Conservation (phyloP, 2,888 invertebrate genomes). For the Cremastinae sp. region DNA sequence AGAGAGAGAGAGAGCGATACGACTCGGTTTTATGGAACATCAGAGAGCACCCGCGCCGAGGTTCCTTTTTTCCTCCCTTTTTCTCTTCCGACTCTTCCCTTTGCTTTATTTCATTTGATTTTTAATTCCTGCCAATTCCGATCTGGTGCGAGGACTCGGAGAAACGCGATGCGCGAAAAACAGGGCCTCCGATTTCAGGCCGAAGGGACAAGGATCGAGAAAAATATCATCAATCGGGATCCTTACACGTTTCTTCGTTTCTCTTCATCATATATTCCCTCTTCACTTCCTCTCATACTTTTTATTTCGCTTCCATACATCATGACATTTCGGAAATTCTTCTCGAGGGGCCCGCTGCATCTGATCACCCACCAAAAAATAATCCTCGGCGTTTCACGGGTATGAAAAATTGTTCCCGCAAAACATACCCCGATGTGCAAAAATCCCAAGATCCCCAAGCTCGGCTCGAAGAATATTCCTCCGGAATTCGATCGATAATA, state of each 20-base stretch:
- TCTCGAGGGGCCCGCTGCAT: slow-evolving; percentile 15
- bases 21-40: slow-evolving; percentile 68
- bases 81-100: slow-evolving; percentile 65
- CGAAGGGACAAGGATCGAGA: neutral
- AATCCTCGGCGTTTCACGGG: too few relatives aligned
- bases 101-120: slow-evolving; percentile 74
- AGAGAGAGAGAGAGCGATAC: slow-evolving; percentile 53
- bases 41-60: slow-evolving; percentile 71
- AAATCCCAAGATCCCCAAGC: too few relatives aligned
- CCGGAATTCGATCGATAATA: too few relatives aligned
- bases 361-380: slow-evolving; percentile 38
- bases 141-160: slow-evolving; percentile 58
- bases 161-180: slow-evolving; percentile 65
- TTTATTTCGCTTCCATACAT: slow-evolving; percentile 3
- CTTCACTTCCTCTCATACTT: slow-evolving; percentile 6
- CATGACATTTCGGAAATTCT: slow-evolving; percentile 43
- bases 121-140: slow-evolving; percentile 74
- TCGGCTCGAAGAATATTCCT: too few relatives aligned
- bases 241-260: slow-evolving; percentile 48
- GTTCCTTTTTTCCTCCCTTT: slow-evolving; percentile 64
- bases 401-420: too few relatives aligned
- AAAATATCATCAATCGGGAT: slow-evolving; percentile 29
- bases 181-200: slow-evolving; percentile 48
- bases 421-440: too few relatives aligned
- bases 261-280: slow-evolving; percentile 39